These are phyloP conservation scores for Cyprinus carpio DNA, from an alignment of 2,113 vertebrate species.

Conservation along the genomic window DNA sequence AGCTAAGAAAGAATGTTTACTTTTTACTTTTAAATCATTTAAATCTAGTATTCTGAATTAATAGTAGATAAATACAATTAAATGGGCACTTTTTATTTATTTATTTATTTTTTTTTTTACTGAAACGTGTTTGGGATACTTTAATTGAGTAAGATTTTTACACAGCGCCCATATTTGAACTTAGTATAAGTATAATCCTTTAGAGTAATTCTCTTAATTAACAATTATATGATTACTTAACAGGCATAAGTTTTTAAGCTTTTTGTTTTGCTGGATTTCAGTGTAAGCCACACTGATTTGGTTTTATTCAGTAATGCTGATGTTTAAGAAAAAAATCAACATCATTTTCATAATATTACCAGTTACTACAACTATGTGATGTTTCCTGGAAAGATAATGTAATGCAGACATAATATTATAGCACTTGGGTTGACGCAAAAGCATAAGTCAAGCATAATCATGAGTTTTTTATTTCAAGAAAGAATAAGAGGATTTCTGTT, in stretches of 20 bases:
- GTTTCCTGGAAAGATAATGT: background rate
- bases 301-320: background rate
- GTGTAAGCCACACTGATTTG: background rate
- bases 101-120: too few species aligned
- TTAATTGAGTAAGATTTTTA: background rate
- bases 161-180: background rate
- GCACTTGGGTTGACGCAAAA: background rate
- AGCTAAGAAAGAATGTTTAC: too few species aligned
- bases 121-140: background rate
- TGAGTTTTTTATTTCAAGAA: background rate
- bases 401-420: background rate
- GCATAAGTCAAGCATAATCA: background rate
- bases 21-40: too few species aligned
- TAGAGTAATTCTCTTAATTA: background rate
- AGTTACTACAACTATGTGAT: background rate
- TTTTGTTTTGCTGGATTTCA: background rate
- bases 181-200: background rate
- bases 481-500: background rate
- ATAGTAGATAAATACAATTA: background rate
- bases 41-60: background rate
- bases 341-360: background rate
- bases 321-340: background rate
- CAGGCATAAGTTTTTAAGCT: background rate
- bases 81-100: too few species aligned
- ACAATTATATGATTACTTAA: background rate